Base-by-base conservation (phyloP, 2,888 invertebrate genomes). In the Spicauda simplicius region DNA sequence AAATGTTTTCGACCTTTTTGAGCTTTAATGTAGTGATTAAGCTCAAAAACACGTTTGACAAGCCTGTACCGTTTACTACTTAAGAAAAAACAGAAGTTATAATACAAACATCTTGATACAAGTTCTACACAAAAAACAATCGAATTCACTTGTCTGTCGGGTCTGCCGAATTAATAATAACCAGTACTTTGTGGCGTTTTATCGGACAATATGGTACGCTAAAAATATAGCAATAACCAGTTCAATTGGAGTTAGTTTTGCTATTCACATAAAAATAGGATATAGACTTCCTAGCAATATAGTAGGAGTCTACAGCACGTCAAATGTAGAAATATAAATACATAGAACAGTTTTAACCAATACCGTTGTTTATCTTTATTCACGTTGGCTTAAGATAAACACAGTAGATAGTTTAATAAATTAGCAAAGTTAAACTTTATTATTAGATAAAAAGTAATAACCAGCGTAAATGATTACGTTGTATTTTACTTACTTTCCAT, bases 401-500 rank as follows among this genome's bases (percentile, higher is more conserved):
- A 69, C 68, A 70, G 70, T 68, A 69, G 61, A 69, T 74, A 69
- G 61, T 67, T 59, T 62, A 20, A 66, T 63, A 30, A 52, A 77
- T 77, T 77, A 79, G 77, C 73, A 74, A 69, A 74, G 73, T 74
- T 75, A 74, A 71, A 25, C 16, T 68, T 57, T 64, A 61, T 65
- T 62, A 63, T 64, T 53, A 58, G 11, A 37, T 63, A 60, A 69
- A 55, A 19, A 48, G 11, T 41, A 69, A 57, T 61, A 61, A 53
- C n/a, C 45, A 65, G 62, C 50, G 45, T 54, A 11, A n/a, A 50
- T 45, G 37, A 50, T 6, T 45, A 45, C 41, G 61, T 63, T 60
- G 59, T 64, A 53, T 67, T 68, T 58, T 75, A 91, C 95, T 94
- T 95, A 97, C 97, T 97, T 95, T 96, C 96, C 83, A 96, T 95